Base-by-base conservation (phyloP, 2,797 vertebrate species). In the Muscicapa comitata region DNA sequence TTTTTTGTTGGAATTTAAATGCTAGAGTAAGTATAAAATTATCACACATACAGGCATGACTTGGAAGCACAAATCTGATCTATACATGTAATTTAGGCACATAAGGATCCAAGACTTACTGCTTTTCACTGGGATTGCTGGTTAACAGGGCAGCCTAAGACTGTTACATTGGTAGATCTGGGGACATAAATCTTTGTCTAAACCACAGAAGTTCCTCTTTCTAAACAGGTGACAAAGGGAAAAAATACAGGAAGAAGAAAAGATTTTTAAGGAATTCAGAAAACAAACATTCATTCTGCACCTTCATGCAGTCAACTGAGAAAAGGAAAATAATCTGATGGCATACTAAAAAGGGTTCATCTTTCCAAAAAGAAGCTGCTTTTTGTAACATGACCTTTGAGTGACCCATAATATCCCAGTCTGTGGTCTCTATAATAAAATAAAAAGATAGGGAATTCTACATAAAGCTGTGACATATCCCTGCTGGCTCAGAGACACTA, bases 391-490 rank as follows among this genome's bases (percentile, higher is more conserved):
- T 96, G 97, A 97, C 97, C 97, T 97, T 94, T 91, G 81, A 93
- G 66, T 96, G 97, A 98, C 97, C 97, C 92, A 94, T 89, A 91
- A 94, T 95, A 97, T 96, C 96, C 87, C 97, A 96, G 97, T 96
- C 92, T 98, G 97, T 96, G 97, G 97, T 97, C 97, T 96, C 59
- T 94, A 96, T 96, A 97, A 98, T 97, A 98, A 98, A 97, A 97
- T 96, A 94, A 93, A 95, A 97, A 91, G 96, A 97, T 96, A 97
- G 87, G 48, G 93, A 92, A 94, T 96, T 91, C 95, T 96, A 88
- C 88, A 93, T 94, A 96, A 96, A 95, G 88, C 94, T 93, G 93
- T 97, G 97, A 97, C 96, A 97, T 96, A 95, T 95, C 95, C 90
- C 96, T 94, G 97, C 97, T 97, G 98, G 97, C 96, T 97, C 95